Percentiles rank a stretch among this genome's conserved stretches.
Conservation (phyloP, 2,797 vertebrate genomes). For the Pseudochirops cupreus region DNA sequence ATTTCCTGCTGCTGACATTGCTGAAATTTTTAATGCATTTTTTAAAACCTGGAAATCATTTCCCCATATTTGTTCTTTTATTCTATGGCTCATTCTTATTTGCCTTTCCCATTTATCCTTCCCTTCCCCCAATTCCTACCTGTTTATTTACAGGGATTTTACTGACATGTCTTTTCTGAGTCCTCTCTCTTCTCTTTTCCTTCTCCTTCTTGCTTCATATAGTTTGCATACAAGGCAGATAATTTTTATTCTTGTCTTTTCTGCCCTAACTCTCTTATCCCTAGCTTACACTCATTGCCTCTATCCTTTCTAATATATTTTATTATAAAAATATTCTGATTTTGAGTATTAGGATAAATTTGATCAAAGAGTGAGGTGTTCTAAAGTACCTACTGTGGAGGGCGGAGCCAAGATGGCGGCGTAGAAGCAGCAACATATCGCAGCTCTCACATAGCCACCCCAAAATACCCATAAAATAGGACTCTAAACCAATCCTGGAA, state of each 20-base stretch:
- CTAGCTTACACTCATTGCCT: neutral
- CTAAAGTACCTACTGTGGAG: neutral
- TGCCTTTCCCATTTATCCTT: neutral
- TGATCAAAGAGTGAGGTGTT: neutral
- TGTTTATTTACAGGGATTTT: neutral
- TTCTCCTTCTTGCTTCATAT: neutral
- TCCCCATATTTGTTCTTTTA: neutral
- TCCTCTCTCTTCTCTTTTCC: neutral
- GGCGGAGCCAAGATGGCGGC: too few relatives aligned
- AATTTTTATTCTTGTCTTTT: neutral
- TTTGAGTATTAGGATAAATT: neutral
- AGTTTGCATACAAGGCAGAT: neutral
- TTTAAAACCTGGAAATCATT: constrained; percentile 1
- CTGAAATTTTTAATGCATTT: constrained; percentile 6
- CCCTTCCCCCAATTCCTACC: neutral
- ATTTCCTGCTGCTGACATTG: neutral
- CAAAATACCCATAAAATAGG: too few relatives aligned
- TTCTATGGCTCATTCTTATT: neutral
- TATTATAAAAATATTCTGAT: neutral
- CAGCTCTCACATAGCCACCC: too few relatives aligned
- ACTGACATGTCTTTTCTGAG: neutral
- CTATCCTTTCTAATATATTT: neutral
- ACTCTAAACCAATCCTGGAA: too few relatives aligned
- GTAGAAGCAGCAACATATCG: too few relatives aligned
- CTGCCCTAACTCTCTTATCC: neutral